Evolutionary conservation across 2,113 vertebrate genomes (phyloP), one percentile per base, ranked within the genome.

Genomic region (Himantopus leucocephalus): DNA sequence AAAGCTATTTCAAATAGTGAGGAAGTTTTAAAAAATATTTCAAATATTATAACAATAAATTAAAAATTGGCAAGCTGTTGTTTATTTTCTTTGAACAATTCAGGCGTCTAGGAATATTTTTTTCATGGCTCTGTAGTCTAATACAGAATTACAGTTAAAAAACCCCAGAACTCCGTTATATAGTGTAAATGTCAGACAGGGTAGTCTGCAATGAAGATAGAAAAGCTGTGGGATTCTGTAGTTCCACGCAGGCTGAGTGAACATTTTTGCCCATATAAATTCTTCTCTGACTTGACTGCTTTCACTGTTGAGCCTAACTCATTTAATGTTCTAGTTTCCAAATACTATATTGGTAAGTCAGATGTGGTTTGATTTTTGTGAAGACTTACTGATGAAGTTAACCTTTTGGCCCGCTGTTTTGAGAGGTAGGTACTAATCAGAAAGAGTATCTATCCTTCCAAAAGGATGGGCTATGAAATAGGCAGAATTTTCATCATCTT

Each of bases 201-300:
- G 15, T 58, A 70, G 12, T 27, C 48, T 58, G 29, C 17, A 45
- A 32, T 45, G 16, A 39, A 50, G 48, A 50, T 8, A 29, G 41
- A 55, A 59, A 83, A 64, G 6, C 1, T 0, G 8, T 68, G 17
- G 43, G 26, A 39, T 86, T 79, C 10, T 29, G 3, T 32, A 77
- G n/a, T 17, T 80, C 23, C 12, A 20, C 55, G n/a, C 24, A 76
- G n/a, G 9, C 43, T 63, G 53, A 83, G 34, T 41, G 19, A 60
- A n/a, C 7, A 2, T 18, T 62, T 70, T 34, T 20, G 0, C 15
- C 2, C 6, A 1, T 53, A 43, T 48, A 39, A 66, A 34, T 59
- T 59, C 6, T 67, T 90, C 20, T 77, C 41, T 67, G 11, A 39
- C 35, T 62, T 90, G 53, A n/a, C 19, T 70, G 30, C n/a, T 77